Conservation (phyloP, 2,113 vertebrate species). For the Eleginops maclovinus region DNA sequence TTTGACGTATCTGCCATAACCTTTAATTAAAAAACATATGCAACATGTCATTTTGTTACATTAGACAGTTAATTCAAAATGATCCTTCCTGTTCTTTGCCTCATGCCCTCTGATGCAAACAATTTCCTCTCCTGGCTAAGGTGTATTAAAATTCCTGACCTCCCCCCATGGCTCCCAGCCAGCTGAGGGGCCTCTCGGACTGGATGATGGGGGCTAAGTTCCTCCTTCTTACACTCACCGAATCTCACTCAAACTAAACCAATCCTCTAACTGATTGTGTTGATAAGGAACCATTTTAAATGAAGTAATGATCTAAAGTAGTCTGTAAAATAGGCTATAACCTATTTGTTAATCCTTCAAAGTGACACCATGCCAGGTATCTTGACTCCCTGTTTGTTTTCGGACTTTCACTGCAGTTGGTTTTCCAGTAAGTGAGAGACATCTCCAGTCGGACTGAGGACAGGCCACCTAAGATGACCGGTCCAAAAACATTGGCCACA, state of each 20-base stretch:
- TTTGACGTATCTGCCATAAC: no score
- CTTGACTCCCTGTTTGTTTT: slow-evolving; percentile 17
- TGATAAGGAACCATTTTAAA: background rate
- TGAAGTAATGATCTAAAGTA: background rate
- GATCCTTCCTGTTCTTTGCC: slow-evolving; percentile 25
- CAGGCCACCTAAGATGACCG: slow-evolving; percentile 36
- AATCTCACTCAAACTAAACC: background rate
- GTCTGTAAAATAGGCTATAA: background rate
- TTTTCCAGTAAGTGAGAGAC: slow-evolving; percentile 22
- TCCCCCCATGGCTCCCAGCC: slow-evolving; percentile 47
- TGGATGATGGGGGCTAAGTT: slow-evolving; percentile 25
- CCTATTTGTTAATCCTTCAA: slow-evolving; percentile 8
- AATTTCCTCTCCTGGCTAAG: slow-evolving; percentile 58
- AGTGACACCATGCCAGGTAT: slow-evolving; percentile 27
- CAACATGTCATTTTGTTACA: no score
- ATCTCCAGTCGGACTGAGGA: slow-evolving; percentile 28
- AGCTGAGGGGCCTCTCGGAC: slow-evolving; percentile 53
- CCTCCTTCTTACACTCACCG: slow-evolving; percentile 18
- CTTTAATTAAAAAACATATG: no score
- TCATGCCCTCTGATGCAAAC: slow-evolving; percentile 41
- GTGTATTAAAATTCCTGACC: slow-evolving; percentile 70
- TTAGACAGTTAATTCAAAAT: no score
- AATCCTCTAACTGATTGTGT: background rate
- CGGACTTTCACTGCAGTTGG: background rate
- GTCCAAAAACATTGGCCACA: slow-evolving; percentile 53